Evolutionary conservation across 2,113 vertebrate genomes (phyloP).

Genomic region (Elephantulus edwardii): DNA sequence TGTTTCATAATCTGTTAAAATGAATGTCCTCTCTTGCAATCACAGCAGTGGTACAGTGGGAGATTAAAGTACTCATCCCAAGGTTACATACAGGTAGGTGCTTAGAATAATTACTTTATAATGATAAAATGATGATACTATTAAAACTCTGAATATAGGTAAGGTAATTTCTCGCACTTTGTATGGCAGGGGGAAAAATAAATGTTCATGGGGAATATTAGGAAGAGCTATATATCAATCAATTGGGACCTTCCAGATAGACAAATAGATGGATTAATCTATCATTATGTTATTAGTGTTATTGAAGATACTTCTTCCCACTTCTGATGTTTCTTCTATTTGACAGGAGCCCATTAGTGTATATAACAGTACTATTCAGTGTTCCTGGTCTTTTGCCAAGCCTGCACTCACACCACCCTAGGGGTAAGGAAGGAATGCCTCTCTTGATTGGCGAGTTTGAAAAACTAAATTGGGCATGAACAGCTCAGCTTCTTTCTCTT

Average conservation of each 20-base stretch:
- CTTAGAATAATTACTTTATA: constrained; percentile 69
- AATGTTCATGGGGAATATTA: constrained; percentile 65
- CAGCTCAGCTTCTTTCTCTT: neutral
- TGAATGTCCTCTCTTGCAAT: constrained; percentile 67
- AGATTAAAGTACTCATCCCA: constrained; percentile 60
- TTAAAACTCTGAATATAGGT: constrained; percentile 68
- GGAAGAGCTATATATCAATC: constrained; percentile 60
- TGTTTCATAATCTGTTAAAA: constrained; percentile 60
- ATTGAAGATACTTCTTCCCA: neutral
- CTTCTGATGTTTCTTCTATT: neutral
- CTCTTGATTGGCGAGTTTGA: neutral
- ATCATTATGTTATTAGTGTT: constrained; percentile 3
- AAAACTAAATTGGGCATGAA: neutral
- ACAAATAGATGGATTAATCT: constrained; percentile 57
- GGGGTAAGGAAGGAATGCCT: neutral
- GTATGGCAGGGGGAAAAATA: constrained; percentile 62
- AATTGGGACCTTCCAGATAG: constrained; percentile 31
- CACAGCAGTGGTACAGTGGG: constrained; percentile 47
- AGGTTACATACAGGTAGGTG: constrained; percentile 64
- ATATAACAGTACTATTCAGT: neutral
- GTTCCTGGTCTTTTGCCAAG: constrained; percentile 8
- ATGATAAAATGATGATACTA: constrained; percentile 72
- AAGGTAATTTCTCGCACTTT: constrained; percentile 63
- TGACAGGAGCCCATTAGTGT: neutral
- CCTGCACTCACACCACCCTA: neutral